Percentiles rank a stretch among this genome's conserved stretches.
Evolutionary conservation across 2,888 invertebrate genomes (phyloP).

Genomic region (Acleris literana): DNA sequence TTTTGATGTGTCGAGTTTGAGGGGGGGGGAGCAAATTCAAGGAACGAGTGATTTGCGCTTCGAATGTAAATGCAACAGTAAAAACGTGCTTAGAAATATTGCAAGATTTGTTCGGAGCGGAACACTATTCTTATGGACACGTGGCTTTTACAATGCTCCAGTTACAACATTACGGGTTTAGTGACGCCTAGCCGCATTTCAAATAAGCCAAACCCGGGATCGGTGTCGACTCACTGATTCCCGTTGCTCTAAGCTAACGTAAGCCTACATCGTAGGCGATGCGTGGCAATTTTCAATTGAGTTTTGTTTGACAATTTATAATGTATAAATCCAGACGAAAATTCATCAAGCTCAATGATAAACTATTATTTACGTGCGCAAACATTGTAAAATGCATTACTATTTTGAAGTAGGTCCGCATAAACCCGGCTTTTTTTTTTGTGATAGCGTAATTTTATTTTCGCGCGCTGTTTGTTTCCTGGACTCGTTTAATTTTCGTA

Average conservation of each 20-base stretch:
- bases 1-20: background rate
- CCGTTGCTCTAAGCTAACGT: constrained; percentile 47
- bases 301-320: constrained; percentile 14
- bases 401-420: background rate
- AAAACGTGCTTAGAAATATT: constrained; percentile 5
- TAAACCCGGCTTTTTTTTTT: background rate
- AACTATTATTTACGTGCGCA: background rate
- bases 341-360: constrained; percentile 1
- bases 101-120: background rate
- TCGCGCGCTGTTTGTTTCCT: background rate
- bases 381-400: background rate
- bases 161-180: constrained; percentile 19
- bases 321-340: background rate
- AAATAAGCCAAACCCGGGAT: constrained; percentile 47
- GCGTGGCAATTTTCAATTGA: constrained; percentile 14
- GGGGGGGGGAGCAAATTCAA: background rate
- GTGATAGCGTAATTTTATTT: constrained; percentile 2
- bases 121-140: background rate
- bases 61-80: constrained; percentile 4
- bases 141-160: constrained; percentile 6
- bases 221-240: constrained; percentile 48
- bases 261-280: constrained; percentile 41
- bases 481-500: background rate
- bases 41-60: background rate
- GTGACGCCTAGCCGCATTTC: constrained; percentile 43